Evolutionary conservation across 2,113 vertebrate genomes (phyloP).

Genomic region (Cyprinodon tularosa): DNA sequence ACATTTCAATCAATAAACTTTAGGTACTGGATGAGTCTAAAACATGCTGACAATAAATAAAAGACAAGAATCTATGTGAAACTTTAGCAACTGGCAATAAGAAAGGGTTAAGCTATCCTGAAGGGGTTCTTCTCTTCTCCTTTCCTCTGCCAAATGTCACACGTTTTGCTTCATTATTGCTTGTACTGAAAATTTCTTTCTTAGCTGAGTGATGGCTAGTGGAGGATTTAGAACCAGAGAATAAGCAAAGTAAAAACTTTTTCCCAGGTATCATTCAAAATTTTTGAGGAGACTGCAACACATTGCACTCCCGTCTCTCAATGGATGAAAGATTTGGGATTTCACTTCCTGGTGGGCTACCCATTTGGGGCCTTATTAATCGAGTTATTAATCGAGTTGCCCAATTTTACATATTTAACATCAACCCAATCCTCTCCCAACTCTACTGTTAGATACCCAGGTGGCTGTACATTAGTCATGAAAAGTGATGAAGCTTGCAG

Average conservation of each 20-base stretch:
- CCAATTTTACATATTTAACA: slow-evolving; percentile 81
- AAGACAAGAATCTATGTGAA: slow-evolving; percentile 44
- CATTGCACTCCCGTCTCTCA: slow-evolving; percentile 67
- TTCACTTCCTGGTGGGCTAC: slow-evolving; percentile 63
- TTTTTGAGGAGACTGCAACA: slow-evolving; percentile 69
- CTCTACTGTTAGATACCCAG: slow-evolving; percentile 57
- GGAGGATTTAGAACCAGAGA: slow-evolving; percentile 52
- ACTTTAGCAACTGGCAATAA: slow-evolving; percentile 35
- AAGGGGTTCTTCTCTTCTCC: slow-evolving; percentile 42
- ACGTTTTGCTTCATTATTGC: slow-evolving; percentile 70
- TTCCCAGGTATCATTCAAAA: slow-evolving; percentile 72
- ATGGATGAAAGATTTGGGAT: slow-evolving; percentile 79
- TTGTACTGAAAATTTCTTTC: slow-evolving; percentile 64
- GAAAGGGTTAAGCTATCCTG: slow-evolving; percentile 55
- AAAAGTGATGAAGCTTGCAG: slow-evolving; percentile 77
- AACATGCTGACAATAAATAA: slow-evolving; percentile 19
- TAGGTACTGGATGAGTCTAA: slow-evolving; percentile 42
- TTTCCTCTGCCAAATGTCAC: slow-evolving; percentile 37
- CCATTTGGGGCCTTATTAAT: slow-evolving; percentile 80
- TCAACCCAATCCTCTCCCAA: slow-evolving; percentile 55
- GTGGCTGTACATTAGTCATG: slow-evolving; percentile 67
- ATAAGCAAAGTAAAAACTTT: slow-evolving; percentile 53
- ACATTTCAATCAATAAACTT: slow-evolving; percentile 51
- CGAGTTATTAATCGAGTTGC: slow-evolving; percentile 80
- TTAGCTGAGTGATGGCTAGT: slow-evolving; percentile 62